Evolutionary conservation across 2,888 invertebrate genomes (phyloP), one percentile per base, ranked within the genome.

Genomic region (Mongoloraphidia duomilia): DNA sequence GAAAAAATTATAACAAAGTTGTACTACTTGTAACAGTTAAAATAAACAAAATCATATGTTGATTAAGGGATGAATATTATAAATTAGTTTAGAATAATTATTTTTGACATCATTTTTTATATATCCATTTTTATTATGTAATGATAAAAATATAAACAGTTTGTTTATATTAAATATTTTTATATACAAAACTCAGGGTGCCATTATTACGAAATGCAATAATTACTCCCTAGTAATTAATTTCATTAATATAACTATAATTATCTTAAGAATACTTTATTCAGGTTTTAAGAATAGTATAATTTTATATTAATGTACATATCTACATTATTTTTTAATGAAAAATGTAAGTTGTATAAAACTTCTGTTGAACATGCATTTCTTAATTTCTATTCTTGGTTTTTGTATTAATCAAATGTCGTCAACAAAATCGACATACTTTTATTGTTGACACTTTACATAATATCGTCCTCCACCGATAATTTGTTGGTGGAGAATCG

Each of bases 161-260:
- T 36, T 36, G 17, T 44, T 36, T 36, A 17, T 36, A 44, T 36
- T 36, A 14, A 33, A 44, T 44, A 33, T 44, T 44, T 39, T 39
- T 39, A 39, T 39, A 39, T 39, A 39, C 40, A 39, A 39, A 51
- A 64, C 68, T 68, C 67, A 68, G 68, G 68, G 68, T 68, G 68
- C 68, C 68, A 68, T 68, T 63, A 64, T 56, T 54, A 61, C 49
- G 47, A 50, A 45, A 50, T 63, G 62, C 64, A 63, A 63, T 63
- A 62, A 57, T 56, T 58, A 57, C 57, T 54, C 53, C 53, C 52
- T 51, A 42, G 14, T 14, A 39, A 39, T 39, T 39, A 39, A 14
- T 39, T 39, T 39, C 12, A 39, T 14, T 39, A 39, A 12, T 11
- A 14, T 14, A 39, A 14, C 14, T 39, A 39, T 39, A 11, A 14